Conservation (phyloP, 2,888 invertebrate species). For the Lumbricus terrestris region DNA sequence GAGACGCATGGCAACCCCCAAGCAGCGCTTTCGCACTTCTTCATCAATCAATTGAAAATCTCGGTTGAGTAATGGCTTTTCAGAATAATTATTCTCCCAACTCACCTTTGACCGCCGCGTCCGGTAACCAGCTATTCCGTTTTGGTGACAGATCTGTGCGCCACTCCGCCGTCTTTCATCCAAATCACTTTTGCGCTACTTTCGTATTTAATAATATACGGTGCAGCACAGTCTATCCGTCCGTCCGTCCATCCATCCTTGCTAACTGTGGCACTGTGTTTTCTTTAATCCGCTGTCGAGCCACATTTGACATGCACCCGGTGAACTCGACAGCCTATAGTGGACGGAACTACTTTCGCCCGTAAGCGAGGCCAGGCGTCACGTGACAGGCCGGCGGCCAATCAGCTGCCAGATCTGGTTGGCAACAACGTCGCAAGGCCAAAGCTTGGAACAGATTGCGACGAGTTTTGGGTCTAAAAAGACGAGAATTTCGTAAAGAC, state of each 20-base stretch:
- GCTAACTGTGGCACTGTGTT: not conserved
- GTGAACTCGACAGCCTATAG: not conserved
- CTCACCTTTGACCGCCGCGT: not conserved
- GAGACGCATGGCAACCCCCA: not conserved
- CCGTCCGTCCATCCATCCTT: not conserved
- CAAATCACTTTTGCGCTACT: not conserved
- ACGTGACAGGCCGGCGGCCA: not conserved
- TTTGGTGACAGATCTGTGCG: not conserved
- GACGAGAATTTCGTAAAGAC: not conserved
- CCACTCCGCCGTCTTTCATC: not conserved
- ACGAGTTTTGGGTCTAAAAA: not conserved
- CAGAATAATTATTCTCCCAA: not conserved
- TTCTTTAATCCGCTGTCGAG: not conserved
- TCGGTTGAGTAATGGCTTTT: not conserved
- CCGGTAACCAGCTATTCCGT: not conserved
- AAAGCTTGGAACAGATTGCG: not conserved
- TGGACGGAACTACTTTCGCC: constrained; percentile 14
- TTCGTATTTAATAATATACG: too few species aligned
- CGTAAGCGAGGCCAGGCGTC: not conserved
- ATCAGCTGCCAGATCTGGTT: not conserved
- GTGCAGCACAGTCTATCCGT: too few species aligned
- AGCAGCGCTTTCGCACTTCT: not conserved
- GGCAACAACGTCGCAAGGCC: not conserved
- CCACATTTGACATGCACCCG: constrained; percentile 18
- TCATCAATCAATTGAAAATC: not conserved